Evolutionary conservation across 2,113 vertebrate species (phyloP).

Genomic region (Hipposideros armiger): DNA sequence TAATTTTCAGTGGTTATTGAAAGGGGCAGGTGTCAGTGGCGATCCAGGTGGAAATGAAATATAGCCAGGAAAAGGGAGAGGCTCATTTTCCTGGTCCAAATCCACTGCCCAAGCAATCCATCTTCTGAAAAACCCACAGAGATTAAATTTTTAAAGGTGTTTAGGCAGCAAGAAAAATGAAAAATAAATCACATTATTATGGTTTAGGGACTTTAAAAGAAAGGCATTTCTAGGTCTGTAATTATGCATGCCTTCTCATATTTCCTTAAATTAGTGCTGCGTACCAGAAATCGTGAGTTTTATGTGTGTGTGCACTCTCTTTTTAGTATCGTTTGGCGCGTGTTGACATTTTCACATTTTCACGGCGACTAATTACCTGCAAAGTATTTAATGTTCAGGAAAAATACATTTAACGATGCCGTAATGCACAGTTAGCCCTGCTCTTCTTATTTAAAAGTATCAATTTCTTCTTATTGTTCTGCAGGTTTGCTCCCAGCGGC

Average conservation of each 20-base stretch:
- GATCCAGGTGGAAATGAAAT: neutral
- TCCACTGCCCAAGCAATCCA: neutral
- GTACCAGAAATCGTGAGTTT: neutral
- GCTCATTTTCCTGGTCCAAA: neutral
- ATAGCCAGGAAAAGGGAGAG: neutral
- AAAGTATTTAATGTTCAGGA: neutral
- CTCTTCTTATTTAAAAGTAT: neutral
- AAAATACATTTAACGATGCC: neutral
- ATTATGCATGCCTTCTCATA: neutral
- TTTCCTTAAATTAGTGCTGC: neutral
- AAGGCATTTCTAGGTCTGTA: neutral
- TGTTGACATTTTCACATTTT: neutral
- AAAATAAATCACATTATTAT: neutral
- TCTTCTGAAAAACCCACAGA: neutral
- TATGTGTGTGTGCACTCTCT: neutral
- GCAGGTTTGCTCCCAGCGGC: neutral
- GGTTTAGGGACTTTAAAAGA: neutral
- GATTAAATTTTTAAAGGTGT: neutral
- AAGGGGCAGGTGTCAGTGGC: neutral
- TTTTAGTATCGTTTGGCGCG: neutral
- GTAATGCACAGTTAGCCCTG: neutral
- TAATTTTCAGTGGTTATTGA: neutral
- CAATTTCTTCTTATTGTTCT: neutral
- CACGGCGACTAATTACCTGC: neutral
- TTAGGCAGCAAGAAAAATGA: neutral